Conservation (phyloP, 2,888 invertebrate genomes). For the Latrodectus elegans region DNA sequence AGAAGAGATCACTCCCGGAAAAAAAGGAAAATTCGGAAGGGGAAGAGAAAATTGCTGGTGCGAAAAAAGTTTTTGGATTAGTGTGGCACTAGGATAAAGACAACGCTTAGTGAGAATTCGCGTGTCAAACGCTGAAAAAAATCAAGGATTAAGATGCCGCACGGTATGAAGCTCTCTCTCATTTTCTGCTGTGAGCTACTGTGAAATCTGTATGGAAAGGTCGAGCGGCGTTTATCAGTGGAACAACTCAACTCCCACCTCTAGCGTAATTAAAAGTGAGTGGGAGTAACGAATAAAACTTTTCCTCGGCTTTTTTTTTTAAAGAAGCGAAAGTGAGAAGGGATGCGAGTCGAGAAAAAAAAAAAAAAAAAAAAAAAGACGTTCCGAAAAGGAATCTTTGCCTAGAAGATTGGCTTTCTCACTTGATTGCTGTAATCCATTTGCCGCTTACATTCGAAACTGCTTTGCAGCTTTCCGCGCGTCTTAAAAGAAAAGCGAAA, state of each 20-base stretch:
- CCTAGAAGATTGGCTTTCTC: constrained; percentile 10
- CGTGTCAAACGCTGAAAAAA: constrained; percentile 40
- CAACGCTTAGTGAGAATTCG: constrained; percentile 8
- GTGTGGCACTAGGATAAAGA: constrained; percentile 17
- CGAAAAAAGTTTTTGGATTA: constrained; percentile 32
- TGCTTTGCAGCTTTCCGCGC: constrained; percentile 3
- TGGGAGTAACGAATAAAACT: constrained; percentile 9
- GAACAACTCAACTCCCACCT: constrained; percentile 29
- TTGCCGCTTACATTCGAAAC: constrained; percentile 29
- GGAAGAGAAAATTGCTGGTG: background rate
- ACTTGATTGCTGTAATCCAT: constrained; percentile 45
- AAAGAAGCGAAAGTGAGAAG: background rate
- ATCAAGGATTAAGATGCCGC: constrained; percentile 37
- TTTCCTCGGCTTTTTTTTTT: constrained; percentile 4
- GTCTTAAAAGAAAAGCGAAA: background rate
- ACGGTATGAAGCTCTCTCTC: constrained; percentile 28
- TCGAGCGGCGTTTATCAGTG: constrained; percentile 43
- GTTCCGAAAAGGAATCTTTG: constrained; percentile 6
- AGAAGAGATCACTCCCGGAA: background rate
- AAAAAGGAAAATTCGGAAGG: constrained; percentile 27
- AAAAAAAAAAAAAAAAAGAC: constrained; percentile 14
- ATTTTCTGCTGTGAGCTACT: background rate
- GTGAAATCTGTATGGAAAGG: constrained; percentile 51
- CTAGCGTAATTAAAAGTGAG: constrained; percentile 56
- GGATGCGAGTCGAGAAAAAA: background rate